phyloP scores from a whole-genome alignment of 2,113 vertebrate species.

The Sula dactylatra region DNA sequence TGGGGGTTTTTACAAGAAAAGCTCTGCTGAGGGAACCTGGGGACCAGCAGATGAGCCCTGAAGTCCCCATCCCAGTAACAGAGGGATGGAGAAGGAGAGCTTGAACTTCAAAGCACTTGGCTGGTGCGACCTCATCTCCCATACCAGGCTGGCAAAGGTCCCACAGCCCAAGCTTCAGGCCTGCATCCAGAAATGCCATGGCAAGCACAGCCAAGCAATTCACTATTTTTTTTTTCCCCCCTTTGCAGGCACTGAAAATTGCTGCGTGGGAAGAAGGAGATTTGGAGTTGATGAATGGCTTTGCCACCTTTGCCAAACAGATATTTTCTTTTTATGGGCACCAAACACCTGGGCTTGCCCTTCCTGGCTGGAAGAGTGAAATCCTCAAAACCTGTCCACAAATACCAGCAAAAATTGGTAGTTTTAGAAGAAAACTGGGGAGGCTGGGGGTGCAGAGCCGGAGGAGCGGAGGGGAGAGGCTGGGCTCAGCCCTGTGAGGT shows the following conservation, averaged over 20 bases:
- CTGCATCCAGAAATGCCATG: neutral
- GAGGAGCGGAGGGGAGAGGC: neutral
- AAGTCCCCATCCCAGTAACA: neutral
- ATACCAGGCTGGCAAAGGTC: neutral
- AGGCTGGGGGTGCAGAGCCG: neutral
- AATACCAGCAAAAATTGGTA: neutral
- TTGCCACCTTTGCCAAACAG: neutral
- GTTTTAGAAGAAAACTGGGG: neutral
- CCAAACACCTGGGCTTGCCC: neutral
- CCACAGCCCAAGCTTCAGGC: neutral
- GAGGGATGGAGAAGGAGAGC: neutral
- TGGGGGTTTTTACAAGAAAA: neutral
- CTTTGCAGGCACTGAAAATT: neutral
- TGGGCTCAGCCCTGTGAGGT: accelerated
- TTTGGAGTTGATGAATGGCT: neutral
- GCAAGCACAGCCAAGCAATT: neutral
- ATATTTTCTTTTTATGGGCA: neutral
- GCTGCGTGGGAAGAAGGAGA: neutral
- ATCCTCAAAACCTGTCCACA: neutral
- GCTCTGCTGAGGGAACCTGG: neutral
- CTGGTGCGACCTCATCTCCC: neutral
- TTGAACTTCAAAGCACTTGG: neutral
- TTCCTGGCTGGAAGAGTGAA: neutral
- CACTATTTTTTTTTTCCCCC: neutral
- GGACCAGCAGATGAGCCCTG: neutral